A percentile compares a stretch with the other conserved stretches of the same genome.
Conservation (phyloP, 2,888 invertebrate species). For the Eristalinus sepulchralis region DNA sequence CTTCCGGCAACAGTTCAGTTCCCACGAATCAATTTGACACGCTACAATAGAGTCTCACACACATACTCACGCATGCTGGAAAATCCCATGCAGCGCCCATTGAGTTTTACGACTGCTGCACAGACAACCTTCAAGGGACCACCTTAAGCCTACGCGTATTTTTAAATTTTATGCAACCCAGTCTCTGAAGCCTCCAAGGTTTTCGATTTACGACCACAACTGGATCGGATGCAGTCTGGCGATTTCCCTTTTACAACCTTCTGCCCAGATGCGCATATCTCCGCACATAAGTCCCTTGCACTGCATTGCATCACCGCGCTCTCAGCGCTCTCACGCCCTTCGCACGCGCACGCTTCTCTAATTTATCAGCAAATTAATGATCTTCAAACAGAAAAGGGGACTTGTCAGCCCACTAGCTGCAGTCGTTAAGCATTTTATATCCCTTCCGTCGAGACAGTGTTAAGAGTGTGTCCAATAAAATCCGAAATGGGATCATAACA, state of each 20-base stretch:
- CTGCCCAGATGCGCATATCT: background rate
- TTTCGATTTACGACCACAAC: background rate
- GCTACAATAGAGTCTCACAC: too few relatives aligned
- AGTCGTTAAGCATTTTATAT: conserved; percentile 5
- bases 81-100: background rate
- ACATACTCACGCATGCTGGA: too few relatives aligned
- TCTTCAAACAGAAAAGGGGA: background rate
- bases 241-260: background rate
- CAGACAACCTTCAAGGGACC: background rate
- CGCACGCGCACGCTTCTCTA: background rate
- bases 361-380: background rate
- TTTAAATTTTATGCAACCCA: background rate
- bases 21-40: too few relatives aligned
- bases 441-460: conserved; percentile 2
- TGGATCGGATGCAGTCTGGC: background rate
- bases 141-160: background rate
- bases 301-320: background rate
- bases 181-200: background rate
- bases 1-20: too few relatives aligned
- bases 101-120: background rate
- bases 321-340: background rate
- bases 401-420: background rate
- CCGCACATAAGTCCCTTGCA: background rate
- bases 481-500: conserved; percentile 14
- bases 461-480: conserved; percentile 2